phyloP scores from a whole-genome alignment of 2,797 vertebrate genomes.

The Bovichtus diacanthus region DNA sequence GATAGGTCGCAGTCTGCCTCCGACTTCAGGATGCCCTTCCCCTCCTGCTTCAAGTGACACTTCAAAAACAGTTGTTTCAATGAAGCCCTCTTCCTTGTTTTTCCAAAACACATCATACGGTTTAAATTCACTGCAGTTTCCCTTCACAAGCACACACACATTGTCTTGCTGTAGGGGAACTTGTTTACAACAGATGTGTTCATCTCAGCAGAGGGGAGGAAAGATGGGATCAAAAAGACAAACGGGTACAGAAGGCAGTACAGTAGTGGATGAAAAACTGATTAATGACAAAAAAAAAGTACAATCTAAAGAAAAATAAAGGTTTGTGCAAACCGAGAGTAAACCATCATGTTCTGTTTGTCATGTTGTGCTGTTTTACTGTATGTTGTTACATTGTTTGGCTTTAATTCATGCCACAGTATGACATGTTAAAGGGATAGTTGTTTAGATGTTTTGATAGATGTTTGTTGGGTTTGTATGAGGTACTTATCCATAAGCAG shows the following conservation, averaged over 20 bases:
- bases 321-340: too few species aligned
- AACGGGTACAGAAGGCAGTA: not conserved
- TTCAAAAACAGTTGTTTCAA: constrained; percentile 11
- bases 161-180: not conserved
- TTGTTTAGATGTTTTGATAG: too few species aligned
- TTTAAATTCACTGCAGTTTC: not conserved
- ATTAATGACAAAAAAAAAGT: not conserved
- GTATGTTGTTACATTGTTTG: too few species aligned
- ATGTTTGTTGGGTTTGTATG: too few species aligned
- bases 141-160: not conserved
- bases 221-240: constrained; percentile 38
- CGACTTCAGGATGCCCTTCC: not conserved
- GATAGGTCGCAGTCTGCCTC: not conserved
- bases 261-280: not conserved
- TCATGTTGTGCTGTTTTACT: too few species aligned
- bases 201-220: constrained; percentile 30
- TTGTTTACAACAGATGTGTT: not conserved
- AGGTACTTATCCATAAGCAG: too few species aligned
- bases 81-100: constrained; percentile 16
- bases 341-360: too few species aligned
- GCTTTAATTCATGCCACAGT: too few species aligned
- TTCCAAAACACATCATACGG: not conserved
- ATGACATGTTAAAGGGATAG: too few species aligned
- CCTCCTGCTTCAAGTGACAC: constrained; percentile 2
- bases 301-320: not conserved